Evolutionary conservation across 2,113 vertebrate genomes (phyloP).

Genomic region (Varanus komodoensis): DNA sequence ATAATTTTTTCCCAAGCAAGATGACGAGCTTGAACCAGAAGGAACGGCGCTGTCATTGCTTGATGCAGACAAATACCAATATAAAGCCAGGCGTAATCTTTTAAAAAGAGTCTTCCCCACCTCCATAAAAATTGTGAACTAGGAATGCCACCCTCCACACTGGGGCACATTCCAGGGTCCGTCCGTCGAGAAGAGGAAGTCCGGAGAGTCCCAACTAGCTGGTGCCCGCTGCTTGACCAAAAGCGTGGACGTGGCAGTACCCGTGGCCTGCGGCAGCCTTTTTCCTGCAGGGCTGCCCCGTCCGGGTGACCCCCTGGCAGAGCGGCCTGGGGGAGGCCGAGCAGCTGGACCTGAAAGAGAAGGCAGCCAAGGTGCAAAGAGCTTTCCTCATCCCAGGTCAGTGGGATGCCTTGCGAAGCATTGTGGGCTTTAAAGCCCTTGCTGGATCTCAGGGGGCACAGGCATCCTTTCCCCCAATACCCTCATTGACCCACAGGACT

Average conservation of each 20-base stretch:
- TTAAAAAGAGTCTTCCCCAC: background rate
- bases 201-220: background rate
- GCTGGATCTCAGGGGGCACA: no score
- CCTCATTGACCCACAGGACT: background rate
- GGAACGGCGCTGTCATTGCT: background rate
- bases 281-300: constrained; percentile 79
- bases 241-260: constrained; percentile 81
- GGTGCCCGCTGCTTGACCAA: constrained; percentile 37
- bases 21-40: background rate
- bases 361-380: background rate
- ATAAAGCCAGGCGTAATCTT: background rate
- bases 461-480: background rate
- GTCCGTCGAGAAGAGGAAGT: fast-evolving
- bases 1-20: background rate
- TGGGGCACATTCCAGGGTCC: fast-evolving
- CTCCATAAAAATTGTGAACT: no score
- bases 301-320: constrained; percentile 80
- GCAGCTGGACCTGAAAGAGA: constrained; percentile 43
- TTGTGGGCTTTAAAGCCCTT: background rate
- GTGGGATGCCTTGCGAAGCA: no score
- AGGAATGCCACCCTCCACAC: no score
- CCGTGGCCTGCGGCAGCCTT: constrained; percentile 72
- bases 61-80: background rate
- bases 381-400: no score
- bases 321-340: constrained; percentile 67